Evolutionary conservation across 2,797 vertebrate genomes (phyloP), one percentile per base, ranked within the genome.

Genomic region (Bovichtus variegatus): DNA sequence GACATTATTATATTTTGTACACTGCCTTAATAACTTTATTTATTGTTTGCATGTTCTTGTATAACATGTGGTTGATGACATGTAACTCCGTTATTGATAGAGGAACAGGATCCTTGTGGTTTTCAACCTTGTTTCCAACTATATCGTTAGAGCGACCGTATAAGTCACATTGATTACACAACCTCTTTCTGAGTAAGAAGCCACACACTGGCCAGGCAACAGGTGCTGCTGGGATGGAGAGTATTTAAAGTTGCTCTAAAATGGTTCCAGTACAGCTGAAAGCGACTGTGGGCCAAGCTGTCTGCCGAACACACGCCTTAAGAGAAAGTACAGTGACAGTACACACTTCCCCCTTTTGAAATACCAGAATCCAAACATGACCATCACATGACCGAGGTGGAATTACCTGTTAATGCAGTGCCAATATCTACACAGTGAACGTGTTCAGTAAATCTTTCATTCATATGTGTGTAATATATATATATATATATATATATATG

Each of bases 191-290:
- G 78, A 78, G 76, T 71, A 88, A 80, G 78, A 87, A 84, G 70
- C 86, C 78, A 38, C 74, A 78, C 60, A 27, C 57, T 43, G 80
- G 53, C 73, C 63, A 59, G 69, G 66, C 69, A 77, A 59, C 94
- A 95, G 94, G 93, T 96, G 93, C 87, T 86, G 78, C 83, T 78
- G 70, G 84, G 82, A 90, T 91, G 66, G 82, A 80, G 84, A 87
- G 86, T 94, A 94, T 95, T 94, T 93, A 91, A 94, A 93, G 89
- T 85, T 59, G 49, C 63, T 88, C 91, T 92, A 92, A 92, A 94
- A 89, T 71, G 64, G 90, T 85, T 79, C 23, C 21, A 79, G 69
- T 84, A 71, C 93, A 94, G 93, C 90, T 95, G 92, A 91, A 78
- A 79, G 76, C 80, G 63, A 41, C 66, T 47, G 62, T 43, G 62